These are phyloP conservation scores for Drosophila bifasciata DNA, from an alignment of 1,140 invertebrate genomes.

Conservation along the genomic window DNA sequence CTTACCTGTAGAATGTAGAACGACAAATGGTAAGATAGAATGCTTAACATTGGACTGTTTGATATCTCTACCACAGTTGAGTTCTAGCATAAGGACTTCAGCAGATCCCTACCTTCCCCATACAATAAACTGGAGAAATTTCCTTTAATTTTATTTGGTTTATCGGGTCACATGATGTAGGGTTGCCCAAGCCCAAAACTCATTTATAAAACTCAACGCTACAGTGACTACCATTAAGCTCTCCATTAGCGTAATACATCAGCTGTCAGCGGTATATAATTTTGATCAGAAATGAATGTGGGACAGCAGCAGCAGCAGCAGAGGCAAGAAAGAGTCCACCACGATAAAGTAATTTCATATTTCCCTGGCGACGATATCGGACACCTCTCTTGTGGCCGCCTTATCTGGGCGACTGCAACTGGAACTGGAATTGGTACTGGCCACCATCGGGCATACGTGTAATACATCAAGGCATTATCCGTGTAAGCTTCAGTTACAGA, in stretches of 20 bases:
- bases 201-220: constrained; percentile 35
- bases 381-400: constrained; percentile 53
- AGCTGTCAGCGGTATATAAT: constrained; percentile 45
- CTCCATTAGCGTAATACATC: constrained; percentile 58
- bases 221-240: constrained; percentile 47
- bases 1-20: too few relatives aligned
- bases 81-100: too few relatives aligned
- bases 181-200: constrained; percentile 33
- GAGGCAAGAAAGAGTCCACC: constrained; percentile 15
- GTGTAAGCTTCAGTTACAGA: constrained; percentile 44
- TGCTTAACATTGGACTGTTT: too few relatives aligned
- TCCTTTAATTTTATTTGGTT: constrained; percentile 12
- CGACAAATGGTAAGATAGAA: too few relatives aligned
- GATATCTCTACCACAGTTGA: too few relatives aligned
- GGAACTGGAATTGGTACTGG: constrained; percentile 8
- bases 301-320: constrained; percentile 14
- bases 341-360: constrained; percentile 51
- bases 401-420: constrained; percentile 39
- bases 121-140: constrained; percentile 1
- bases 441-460: constrained; percentile 48
- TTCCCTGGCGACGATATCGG: constrained; percentile 59
- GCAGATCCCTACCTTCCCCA: too few relatives aligned
- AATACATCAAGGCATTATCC: constrained; percentile 65
- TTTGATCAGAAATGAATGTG: constrained; percentile 46
- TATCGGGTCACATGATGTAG: constrained; percentile 17